phyloP scores from a whole-genome alignment of 2,888 invertebrate genomes.

The Herminia tarsipennalis region DNA sequence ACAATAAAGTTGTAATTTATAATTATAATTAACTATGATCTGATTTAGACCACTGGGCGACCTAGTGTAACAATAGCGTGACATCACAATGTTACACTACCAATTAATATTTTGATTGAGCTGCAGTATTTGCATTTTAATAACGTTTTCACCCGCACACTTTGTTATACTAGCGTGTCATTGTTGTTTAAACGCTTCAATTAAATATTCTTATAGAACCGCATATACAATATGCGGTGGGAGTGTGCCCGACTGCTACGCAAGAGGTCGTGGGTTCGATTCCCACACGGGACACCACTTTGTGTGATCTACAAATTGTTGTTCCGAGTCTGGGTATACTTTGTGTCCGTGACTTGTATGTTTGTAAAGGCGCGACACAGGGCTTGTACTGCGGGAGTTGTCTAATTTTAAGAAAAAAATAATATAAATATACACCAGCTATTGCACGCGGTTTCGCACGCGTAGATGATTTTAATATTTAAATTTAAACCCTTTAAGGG shows the following conservation, averaged over 20 bases:
- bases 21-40: background rate
- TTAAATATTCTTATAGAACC: too few relatives aligned
- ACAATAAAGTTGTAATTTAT: too few relatives aligned
- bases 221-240: too few relatives aligned
- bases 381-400: background rate
- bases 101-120: conserved; percentile 2
- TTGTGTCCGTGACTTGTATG: too few relatives aligned
- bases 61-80: background rate
- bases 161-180: background rate
- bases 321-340: too few relatives aligned
- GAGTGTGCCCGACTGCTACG: too few relatives aligned
- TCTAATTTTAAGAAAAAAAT: background rate
- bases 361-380: too few relatives aligned
- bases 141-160: background rate
- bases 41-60: background rate
- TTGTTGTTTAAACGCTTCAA: background rate
- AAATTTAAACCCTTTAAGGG: too few relatives aligned
- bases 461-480: background rate
- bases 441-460: background rate
- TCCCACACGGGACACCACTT: too few relatives aligned
- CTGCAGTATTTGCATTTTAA: conserved; percentile 9
- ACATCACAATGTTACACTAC: background rate
- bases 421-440: background rate
- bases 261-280: too few relatives aligned
- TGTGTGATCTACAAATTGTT: too few relatives aligned